A percentile compares a stretch with the other conserved stretches of the same genome.
Conservation (phyloP, 2,888 invertebrate species). For the Lepidochrysops patricia region DNA sequence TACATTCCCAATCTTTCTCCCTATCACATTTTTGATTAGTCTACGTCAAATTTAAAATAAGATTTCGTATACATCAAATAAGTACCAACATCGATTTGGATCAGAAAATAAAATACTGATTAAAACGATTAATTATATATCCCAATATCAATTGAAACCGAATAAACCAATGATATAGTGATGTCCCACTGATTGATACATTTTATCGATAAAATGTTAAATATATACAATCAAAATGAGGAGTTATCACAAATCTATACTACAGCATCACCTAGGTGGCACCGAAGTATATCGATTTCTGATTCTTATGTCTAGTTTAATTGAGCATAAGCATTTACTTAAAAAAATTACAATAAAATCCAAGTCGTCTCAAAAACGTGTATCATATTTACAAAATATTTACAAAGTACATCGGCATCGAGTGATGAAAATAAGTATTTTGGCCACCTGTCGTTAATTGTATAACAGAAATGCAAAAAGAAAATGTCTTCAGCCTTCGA, state of each 20-base stretch:
- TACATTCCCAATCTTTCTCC: slow-evolving; percentile 26
- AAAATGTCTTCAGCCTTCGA: slow-evolving; percentile 37
- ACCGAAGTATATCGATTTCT: slow-evolving; percentile 20
- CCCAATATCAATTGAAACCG: background rate
- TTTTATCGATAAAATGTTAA: slow-evolving; percentile 27
- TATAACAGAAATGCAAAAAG: slow-evolving; percentile 28
- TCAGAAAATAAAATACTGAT: slow-evolving; percentile 17
- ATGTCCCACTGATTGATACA: slow-evolving; percentile 24
- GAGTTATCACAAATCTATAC: slow-evolving; percentile 29
- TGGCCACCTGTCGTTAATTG: slow-evolving; percentile 51
- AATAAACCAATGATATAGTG: slow-evolving; percentile 14
- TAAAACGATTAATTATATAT: slow-evolving; percentile 10
- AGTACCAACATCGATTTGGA: slow-evolving; percentile 40
- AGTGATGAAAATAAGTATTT: slow-evolving; percentile 46
- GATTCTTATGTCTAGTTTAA: slow-evolving; percentile 55
- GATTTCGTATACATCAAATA: slow-evolving; percentile 66
- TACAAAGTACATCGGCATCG: slow-evolving; percentile 54
- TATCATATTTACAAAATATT: slow-evolving; percentile 67
- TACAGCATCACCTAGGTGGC: slow-evolving; percentile 24
- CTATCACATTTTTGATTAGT: slow-evolving; percentile 60
- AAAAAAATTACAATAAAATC: slow-evolving; percentile 52
- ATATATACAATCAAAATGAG: slow-evolving; percentile 25
- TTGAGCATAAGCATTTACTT: slow-evolving; percentile 71
- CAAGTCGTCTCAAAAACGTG: slow-evolving; percentile 50
- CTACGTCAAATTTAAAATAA: slow-evolving; percentile 43